Evolutionary conservation across 1,140 invertebrate genomes (phyloP).

Genomic region (Limonius californicus): DNA sequence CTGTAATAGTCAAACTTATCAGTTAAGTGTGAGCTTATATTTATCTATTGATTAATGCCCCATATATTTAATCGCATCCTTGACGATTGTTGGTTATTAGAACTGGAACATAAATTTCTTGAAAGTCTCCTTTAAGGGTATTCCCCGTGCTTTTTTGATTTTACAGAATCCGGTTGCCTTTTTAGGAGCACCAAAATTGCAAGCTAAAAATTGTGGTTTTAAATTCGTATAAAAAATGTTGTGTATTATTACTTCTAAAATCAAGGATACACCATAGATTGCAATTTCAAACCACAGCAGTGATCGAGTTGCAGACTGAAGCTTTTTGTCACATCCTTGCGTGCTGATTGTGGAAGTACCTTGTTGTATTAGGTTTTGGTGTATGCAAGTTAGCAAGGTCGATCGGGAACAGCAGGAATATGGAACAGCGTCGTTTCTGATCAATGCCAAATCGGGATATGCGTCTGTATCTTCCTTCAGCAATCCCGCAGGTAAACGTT

Average conservation of each 20-base stretch:
- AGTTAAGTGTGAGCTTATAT: too few species aligned
- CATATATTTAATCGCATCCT: too few species aligned
- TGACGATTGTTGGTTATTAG: too few species aligned
- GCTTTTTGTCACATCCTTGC: slow-evolving; percentile 21
- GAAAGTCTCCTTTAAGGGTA: too few species aligned
- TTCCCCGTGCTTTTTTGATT: too few species aligned
- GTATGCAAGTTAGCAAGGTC: slow-evolving; percentile 16
- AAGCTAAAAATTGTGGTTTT: too few species aligned
- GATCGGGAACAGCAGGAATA: slow-evolving; percentile 28
- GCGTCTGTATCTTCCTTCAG: slow-evolving; percentile 18
- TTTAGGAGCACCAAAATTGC: too few species aligned
- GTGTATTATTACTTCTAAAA: slow-evolving; percentile 22
- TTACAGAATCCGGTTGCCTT: too few species aligned
- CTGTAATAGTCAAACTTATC: too few species aligned
- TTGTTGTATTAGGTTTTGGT: slow-evolving; percentile 24
- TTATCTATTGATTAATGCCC: too few species aligned
- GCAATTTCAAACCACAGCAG: slow-evolving; percentile 21
- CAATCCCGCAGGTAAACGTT: slow-evolving; percentile 15
- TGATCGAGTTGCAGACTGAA: slow-evolving; percentile 5
- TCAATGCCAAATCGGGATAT: slow-evolving; percentile 17
- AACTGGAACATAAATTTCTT: too few species aligned
- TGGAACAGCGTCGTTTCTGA: slow-evolving; percentile 21
- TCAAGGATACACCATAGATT: slow-evolving; percentile 19
- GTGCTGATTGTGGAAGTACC: slow-evolving; percentile 25
- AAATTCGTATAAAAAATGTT: too few species aligned